Percentiles rank a stretch among this genome's conserved stretches.
phyloP scores from a whole-genome alignment of 2,797 vertebrate genomes.

The Chiloscyllium punctatum region DNA sequence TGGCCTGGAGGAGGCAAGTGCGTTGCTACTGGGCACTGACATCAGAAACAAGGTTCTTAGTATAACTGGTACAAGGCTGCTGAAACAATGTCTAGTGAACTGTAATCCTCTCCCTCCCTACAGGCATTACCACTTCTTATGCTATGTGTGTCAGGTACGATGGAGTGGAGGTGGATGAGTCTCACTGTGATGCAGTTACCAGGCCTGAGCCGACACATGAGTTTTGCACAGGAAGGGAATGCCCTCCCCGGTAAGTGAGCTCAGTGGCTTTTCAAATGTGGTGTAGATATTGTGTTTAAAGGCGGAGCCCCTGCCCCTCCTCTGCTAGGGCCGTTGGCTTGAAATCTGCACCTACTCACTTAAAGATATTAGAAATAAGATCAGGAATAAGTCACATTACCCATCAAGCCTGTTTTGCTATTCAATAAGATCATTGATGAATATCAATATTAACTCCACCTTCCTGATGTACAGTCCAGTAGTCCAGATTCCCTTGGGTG shows the following conservation, averaged over 20 bases:
- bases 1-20: neutral
- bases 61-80: slow-evolving; percentile 8
- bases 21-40: neutral
- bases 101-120: slow-evolving; percentile 32
- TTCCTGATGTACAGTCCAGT: neutral
- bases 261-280: neutral
- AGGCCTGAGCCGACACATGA: slow-evolving; percentile 77
- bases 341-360: neutral
- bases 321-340: neutral
- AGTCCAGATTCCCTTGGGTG: neutral
- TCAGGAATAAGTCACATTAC: neutral
- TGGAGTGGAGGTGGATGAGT: slow-evolving; percentile 77
- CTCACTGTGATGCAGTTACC: slow-evolving; percentile 72
- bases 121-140: slow-evolving; percentile 73
- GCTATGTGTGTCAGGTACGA: slow-evolving; percentile 78
- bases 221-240: slow-evolving; percentile 78
- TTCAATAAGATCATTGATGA: neutral
- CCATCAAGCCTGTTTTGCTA: neutral
- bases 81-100: slow-evolving; percentile 30
- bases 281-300: neutral
- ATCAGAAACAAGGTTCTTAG: neutral
- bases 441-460: neutral
- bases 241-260: slow-evolving; percentile 69
- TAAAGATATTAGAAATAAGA: neutral
- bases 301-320: neutral